Evolutionary conservation across 2,888 invertebrate species (phyloP).

Genomic region (Chorisops tibialis): DNA sequence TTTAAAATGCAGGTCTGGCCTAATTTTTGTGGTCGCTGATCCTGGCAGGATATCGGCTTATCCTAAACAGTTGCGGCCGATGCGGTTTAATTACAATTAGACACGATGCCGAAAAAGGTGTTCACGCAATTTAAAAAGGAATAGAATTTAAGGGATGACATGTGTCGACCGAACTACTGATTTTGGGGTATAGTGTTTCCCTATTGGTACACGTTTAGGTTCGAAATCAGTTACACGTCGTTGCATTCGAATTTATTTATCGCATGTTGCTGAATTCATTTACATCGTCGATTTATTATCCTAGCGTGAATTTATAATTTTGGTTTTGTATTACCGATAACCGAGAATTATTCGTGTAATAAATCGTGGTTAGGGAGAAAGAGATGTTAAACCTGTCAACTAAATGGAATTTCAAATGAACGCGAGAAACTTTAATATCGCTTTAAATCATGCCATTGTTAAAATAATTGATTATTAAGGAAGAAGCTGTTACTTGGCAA

Average conservation of each 20-base stretch:
- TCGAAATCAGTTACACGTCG: conserved; percentile 20
- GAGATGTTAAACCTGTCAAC: too few relatives aligned
- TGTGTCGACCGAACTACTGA: conserved; percentile 18
- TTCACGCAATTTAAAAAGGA: conserved; percentile 18
- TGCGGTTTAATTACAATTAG: conserved; percentile 24
- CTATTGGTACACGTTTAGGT: too few relatives aligned
- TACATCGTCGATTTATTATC: not conserved
- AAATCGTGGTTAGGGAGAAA: too few relatives aligned
- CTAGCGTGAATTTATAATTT: too few relatives aligned
- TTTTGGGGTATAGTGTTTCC: too few relatives aligned
- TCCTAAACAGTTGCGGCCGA: conserved; percentile 19
- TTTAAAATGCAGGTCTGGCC: conserved; percentile 3
- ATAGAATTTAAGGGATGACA: conserved; percentile 16
- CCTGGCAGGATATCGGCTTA: conserved; percentile 7
- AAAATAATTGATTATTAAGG: too few relatives aligned
- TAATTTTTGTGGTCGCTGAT: conserved; percentile 16
- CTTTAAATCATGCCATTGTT: too few relatives aligned
- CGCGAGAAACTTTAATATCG: too few relatives aligned
- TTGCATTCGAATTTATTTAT: conserved; percentile 13
- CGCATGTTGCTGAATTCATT: conserved; percentile 13
- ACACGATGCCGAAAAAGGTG: conserved; percentile 16
- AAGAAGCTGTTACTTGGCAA: too few relatives aligned
- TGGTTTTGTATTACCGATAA: too few relatives aligned
- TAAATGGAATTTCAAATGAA: too few relatives aligned
- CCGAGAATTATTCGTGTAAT: too few relatives aligned